A percentile compares a stretch with the other conserved stretches of the same genome.
These are phyloP conservation scores for Ariolimax columbianus DNA, from an alignment of 2,888 invertebrate species.

Conservation along the genomic window DNA sequence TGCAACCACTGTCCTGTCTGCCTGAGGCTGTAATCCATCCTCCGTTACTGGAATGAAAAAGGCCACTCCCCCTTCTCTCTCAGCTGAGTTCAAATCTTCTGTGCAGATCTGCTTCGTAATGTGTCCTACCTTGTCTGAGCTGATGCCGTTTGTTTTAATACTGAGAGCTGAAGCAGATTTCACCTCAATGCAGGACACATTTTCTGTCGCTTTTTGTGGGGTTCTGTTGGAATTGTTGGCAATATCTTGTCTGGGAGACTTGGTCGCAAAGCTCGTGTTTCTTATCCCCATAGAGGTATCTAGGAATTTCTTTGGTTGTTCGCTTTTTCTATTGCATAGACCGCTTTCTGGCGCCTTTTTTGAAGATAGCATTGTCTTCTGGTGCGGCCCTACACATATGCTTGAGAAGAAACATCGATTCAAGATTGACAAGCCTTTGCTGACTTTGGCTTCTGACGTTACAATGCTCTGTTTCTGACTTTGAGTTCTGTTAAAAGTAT, in stretches of 20 bases:
- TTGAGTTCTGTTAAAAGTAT: neutral
- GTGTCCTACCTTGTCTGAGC: constrained; percentile 31
- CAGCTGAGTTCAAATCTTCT: constrained; percentile 38
- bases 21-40: constrained; percentile 35
- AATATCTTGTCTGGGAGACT: neutral
- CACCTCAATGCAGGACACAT: neutral
- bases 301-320: neutral
- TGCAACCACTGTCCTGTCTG: constrained; percentile 7
- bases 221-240: neutral
- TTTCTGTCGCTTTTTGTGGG: neutral
- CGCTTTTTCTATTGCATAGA: neutral
- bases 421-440: neutral
- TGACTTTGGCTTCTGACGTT: neutral
- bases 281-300: neutral
- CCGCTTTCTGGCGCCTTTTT: neutral
- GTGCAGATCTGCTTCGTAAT: constrained; percentile 42
- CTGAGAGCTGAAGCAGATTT: neutral
- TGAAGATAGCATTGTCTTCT: neutral
- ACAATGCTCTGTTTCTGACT: neutral
- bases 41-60: constrained; percentile 45
- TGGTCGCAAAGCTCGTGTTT: neutral
- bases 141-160: neutral
- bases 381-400: neutral
- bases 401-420: neutral
- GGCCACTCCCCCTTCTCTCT: constrained; percentile 45